Evolutionary conservation across 2,113 vertebrate species (phyloP), one percentile per base, ranked within the genome.

Genomic region (Gnathonemus longibarbis): DNA sequence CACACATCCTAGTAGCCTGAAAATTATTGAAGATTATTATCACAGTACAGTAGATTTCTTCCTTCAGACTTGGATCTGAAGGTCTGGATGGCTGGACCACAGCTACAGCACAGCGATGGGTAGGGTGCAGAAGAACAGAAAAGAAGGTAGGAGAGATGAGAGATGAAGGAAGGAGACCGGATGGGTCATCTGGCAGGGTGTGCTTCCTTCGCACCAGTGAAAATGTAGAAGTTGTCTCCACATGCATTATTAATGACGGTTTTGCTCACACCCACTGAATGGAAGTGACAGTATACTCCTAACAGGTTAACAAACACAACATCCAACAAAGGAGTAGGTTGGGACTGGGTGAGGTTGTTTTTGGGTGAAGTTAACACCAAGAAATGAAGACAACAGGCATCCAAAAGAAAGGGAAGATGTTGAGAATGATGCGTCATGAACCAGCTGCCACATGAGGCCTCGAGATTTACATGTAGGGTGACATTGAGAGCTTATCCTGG

Each of bases 211-310:
- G 3, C 8, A 42, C 45, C 39, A 7, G 83, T 46, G 83, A 84
- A 49, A 70, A 74, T 53, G 87, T 5, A 84, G 24, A 83, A 83
- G 80, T 48, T 84, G 91, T 87, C 86, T 84, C 62, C 90, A 46
- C 88, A 89, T n/a, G 52, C 89, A 84, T 88, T 83, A 89, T 90
- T 90, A 88, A 91, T 84, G 49, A 9, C 66, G 91, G 88, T 80
- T 21, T 66, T 84, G 90, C 62, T 90, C 31, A 1, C n/a, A 87
- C 49, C 27, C n/a, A 31, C 52, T 42, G 87, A 58, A 42, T 88
- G 49, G 35, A 17, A 83, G 27, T 49, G 24, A 89, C n/a, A 70
- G 45, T 15, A 27, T 74, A 85, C 74, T 17, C 42, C 42, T n/a
- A 7, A 48, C 21, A 39, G 89, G 88, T 89, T 74, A 88, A 91